phyloP scores from a whole-genome alignment of 2,888 invertebrate species.

The Drosophila flavopinicola region DNA sequence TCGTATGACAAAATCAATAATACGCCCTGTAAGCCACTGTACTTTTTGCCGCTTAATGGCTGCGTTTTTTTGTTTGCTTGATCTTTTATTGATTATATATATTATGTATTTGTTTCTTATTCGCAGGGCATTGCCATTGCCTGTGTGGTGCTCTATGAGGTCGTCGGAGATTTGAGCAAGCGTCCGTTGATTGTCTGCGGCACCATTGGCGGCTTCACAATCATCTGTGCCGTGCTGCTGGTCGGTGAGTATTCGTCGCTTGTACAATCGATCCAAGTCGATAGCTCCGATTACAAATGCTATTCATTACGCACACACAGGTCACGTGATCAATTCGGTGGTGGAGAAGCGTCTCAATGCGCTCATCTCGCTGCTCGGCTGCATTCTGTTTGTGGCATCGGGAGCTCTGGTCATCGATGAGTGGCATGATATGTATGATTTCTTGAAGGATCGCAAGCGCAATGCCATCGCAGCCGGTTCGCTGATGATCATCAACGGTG shows the following conservation, averaged over 20 bases:
- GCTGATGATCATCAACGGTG: conserved; percentile 83
- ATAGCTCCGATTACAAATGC: no score
- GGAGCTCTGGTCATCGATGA: conserved; percentile 82
- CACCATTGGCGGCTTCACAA: conserved; percentile 81
- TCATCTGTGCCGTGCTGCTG: conserved; percentile 81
- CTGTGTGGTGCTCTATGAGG: conserved; percentile 80
- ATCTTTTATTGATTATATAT: conserved; percentile 12
- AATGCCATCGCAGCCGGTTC: conserved; percentile 82
- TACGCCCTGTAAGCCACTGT: background rate
- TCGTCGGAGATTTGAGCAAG: conserved; percentile 58
- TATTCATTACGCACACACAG: conserved; percentile 36
- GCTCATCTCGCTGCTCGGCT: conserved; percentile 80
- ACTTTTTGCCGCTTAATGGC: no score
- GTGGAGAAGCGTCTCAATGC: conserved; percentile 83
- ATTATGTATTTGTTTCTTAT: conserved; percentile 2
- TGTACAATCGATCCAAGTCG: no score
- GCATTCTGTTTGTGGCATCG: conserved; percentile 80
- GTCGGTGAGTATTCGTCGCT: conserved; percentile 74
- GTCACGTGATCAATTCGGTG: conserved; percentile 79
- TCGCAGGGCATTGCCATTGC: conserved; percentile 80
- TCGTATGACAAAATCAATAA: background rate
- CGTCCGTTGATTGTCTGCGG: conserved; percentile 79
- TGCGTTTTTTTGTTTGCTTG: no score
- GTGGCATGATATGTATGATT: conserved; percentile 76
- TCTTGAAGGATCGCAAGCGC: conserved; percentile 78